Conservation (phyloP, 2,113 vertebrate species). For the Dromas ardeola region DNA sequence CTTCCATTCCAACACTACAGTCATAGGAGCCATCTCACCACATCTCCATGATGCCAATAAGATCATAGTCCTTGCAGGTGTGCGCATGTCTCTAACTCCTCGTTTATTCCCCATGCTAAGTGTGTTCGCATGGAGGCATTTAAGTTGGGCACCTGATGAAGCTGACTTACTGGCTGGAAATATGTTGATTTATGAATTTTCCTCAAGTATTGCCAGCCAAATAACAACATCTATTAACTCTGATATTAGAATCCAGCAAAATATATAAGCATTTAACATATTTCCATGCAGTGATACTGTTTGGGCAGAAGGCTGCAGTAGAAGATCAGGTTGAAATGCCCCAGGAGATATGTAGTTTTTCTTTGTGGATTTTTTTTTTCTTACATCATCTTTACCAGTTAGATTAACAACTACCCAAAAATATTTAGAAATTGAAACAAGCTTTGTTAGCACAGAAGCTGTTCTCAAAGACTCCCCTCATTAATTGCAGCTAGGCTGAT, state of each 20-base stretch:
- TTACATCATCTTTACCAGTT: not conserved
- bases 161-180: not conserved
- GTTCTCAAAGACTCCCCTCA: not conserved
- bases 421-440: not conserved
- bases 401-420: not conserved
- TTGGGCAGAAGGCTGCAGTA: constrained; percentile 73
- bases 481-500: not conserved
- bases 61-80: not conserved
- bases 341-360: not conserved
- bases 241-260: not conserved
- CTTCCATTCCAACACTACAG: not conserved
- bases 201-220: not conserved
- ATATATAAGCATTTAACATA: not conserved
- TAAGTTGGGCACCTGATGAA: not conserved
- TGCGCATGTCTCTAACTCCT: not conserved
- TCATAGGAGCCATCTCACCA: not conserved
- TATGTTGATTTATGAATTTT: not conserved
- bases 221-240: not conserved
- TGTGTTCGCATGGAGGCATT: not conserved
- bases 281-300: constrained; percentile 49
- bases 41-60: not conserved
- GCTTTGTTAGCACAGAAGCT: not conserved
- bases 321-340: constrained; percentile 44
- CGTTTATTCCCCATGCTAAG: not conserved
- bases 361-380: not conserved